A percentile compares a stretch with the other conserved stretches of the same genome.
phyloP scores from a whole-genome alignment of 1,140 invertebrate genomes.

The Octopus sinensis region DNA sequence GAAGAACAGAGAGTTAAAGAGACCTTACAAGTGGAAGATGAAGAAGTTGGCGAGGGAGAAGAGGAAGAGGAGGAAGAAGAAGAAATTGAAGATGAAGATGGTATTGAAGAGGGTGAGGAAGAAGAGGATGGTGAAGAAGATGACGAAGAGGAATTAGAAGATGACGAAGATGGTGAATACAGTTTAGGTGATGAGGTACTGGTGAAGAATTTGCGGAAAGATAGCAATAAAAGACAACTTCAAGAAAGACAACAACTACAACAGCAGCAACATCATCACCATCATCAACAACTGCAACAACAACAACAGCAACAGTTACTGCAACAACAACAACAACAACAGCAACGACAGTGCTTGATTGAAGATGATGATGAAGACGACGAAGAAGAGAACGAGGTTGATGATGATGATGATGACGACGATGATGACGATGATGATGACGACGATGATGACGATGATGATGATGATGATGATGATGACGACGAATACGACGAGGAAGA shows the following conservation, averaged over 20 bases:
- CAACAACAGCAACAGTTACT: conserved; percentile 4
- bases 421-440: background rate
- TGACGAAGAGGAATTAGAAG: conserved; percentile 10
- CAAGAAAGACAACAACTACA: background rate
- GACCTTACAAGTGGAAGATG: background rate
- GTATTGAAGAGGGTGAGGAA: background rate
- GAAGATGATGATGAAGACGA: background rate
- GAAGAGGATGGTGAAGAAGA: conserved; percentile 22
- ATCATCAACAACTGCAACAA: background rate
- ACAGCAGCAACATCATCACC: background rate
- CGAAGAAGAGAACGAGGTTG: background rate
- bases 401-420: background rate
- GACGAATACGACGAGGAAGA: background rate
- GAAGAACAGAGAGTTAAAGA: background rate
- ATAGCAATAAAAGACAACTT: background rate
- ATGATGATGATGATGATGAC: background rate
- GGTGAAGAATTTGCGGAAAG: background rate
- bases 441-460: background rate
- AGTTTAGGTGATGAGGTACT: background rate
- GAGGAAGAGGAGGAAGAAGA: background rate
- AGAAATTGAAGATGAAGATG: background rate
- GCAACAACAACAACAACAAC: background rate
- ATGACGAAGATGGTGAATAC: background rate
- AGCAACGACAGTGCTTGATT: background rate
- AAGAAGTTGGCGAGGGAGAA: background rate